These are phyloP conservation scores for Manis crassicaudata DNA, from an alignment of 2,797 vertebrate genomes.

Conservation along the genomic window DNA sequence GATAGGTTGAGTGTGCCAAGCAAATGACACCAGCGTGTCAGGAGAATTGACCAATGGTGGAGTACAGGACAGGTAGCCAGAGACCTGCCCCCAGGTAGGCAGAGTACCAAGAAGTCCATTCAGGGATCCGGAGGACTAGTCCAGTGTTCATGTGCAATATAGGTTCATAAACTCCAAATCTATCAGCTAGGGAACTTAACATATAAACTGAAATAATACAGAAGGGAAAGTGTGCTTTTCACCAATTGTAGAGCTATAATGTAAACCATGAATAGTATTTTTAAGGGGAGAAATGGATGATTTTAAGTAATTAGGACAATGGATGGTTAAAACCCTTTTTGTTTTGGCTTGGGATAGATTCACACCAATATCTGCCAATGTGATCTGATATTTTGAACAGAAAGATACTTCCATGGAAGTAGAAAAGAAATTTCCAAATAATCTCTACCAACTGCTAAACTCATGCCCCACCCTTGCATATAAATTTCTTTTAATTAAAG, in stretches of 20 bases:
- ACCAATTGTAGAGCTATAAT: not conserved
- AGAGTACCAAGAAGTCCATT: not conserved
- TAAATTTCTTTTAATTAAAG: slow-evolving; percentile 47
- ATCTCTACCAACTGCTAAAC: not conserved
- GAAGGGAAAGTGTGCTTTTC: not conserved
- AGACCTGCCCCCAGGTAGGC: not conserved
- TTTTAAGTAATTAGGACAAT: not conserved
- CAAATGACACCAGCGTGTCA: not conserved
- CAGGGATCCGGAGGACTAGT: not conserved
- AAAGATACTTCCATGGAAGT: not conserved
- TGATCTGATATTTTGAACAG: slow-evolving; percentile 17
- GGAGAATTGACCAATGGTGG: not conserved
- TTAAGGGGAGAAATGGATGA: not conserved
- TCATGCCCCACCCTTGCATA: not conserved
- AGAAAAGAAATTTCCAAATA: not conserved
- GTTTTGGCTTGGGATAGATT: not conserved
- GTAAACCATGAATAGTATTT: slow-evolving; percentile 11
- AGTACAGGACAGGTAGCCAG: not conserved
- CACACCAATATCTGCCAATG: not conserved
- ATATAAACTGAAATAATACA: not conserved
- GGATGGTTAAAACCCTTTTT: not conserved
- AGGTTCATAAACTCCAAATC: not conserved
- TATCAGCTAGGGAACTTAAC: not conserved
- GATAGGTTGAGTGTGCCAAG: not conserved
- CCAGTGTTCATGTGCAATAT: not conserved